Base-by-base conservation (phyloP, 2,888 invertebrate species). In the Didymodactylos carnosus region DNA sequence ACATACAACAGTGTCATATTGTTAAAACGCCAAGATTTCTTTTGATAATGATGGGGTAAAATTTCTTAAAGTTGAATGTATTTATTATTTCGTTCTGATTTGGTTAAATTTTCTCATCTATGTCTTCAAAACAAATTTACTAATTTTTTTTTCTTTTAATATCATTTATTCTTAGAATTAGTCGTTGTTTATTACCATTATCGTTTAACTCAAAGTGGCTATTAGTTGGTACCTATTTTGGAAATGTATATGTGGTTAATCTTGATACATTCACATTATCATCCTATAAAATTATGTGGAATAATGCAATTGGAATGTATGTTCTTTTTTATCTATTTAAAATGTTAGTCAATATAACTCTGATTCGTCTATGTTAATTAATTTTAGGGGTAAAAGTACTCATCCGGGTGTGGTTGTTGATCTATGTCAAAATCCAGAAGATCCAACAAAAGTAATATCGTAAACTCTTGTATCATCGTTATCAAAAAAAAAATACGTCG, bases 251-350 rank as follows among this genome's bases (percentile, higher is more conserved):
- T 86, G 88, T 97, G 78, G 91, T 95, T 81, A 91, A 95, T 86
- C 89, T 97, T 80, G 95, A 95, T 86, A 89, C 90, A 80, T 98
- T 98, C 86, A 87, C 89, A 81, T 88, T 98, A 80, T 94, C 94
- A 82, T 94, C 95, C 77, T 98, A 98, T 87, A 88, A 94, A 85
- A 94, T 98, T 87, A 95, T 97, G 88, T 98, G 98, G 98, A 98
- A 98, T 87, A 98, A 98, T 87, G 94, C 95, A 80, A 97, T 98
- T 85, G 98, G 97, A 89, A 88, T 94, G 94, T 97, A 78, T 82
- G 84, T 80, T n/a, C n/a, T n/a, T n/a, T n/a, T n/a, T n/a, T n/a
- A n/a, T n/a, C n/a, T n/a, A n/a, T n/a, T n/a, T 35, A 62, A 35
- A 35, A 10, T 19, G 14, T 27, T 62, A 35, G 14, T 62, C 35